Evolutionary conservation across 2,113 vertebrate genomes (phyloP).

Genomic region (rabbit (Oryctolagus cuniculus)): mOryCun1.1 NC_091442.1:14109001-14109500

Average conservation of each 20-base stretch:
- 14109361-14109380: constrained; percentile 98
- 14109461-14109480: constrained; percentile 96
- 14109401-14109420: constrained; percentile 94
- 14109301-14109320: constrained; percentile 97
- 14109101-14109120: constrained; percentile 90
- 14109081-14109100: constrained; percentile 96
- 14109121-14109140: constrained; percentile 89
- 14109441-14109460: constrained; percentile 97
- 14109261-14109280: constrained; percentile 99
- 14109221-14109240: constrained; percentile 97
- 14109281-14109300: constrained; percentile 92
- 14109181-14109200: constrained; percentile 98
- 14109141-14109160: constrained; percentile 94
- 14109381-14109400: constrained; percentile 95
- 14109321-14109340: constrained; percentile 98
- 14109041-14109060: constrained; percentile 96
- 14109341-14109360: constrained; percentile 97
- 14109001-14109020: constrained; percentile 92
- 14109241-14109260: constrained; percentile 99
- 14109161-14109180: constrained; percentile 99
- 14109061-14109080: constrained; percentile 96
- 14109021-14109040: constrained; percentile 95
- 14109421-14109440: constrained; percentile 95
- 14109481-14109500: constrained; percentile 98
- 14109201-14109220: constrained; percentile 97